Evolutionary conservation across 2,113 vertebrate species (phyloP), one percentile per base, ranked within the genome.

Genomic region (Pica pica): DNA sequence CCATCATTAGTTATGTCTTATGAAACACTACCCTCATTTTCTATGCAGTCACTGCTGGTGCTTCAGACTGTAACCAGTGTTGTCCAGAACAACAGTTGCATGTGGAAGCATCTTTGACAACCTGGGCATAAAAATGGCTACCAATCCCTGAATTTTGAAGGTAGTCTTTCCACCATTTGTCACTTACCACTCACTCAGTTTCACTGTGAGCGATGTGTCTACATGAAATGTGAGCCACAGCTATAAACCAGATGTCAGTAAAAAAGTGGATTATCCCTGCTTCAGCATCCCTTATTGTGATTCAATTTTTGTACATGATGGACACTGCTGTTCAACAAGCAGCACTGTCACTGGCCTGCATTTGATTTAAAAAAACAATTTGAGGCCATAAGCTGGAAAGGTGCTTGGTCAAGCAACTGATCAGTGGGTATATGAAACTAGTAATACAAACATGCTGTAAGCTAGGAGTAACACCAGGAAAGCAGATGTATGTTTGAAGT

Each of bases 291-390:
- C 60, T 89, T 92, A 81, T 90, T 93, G 71, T 94, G 63, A 81
- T 91, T 95, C 75, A 80, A 18, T 95, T 94, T 93, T 70, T 0
- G 2, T 80, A 68, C 64, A 47, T 87, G 77, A 53, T 71, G 71
- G 91, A 60, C 35, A n/a, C 59, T 44, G 37, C 59, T 83, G 63
- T 90, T 94, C 74, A 79, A 63, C 52, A 91, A 88, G 59, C 3
- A 3, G 33, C 46, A 8, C n/a, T 87, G 49, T 46, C 78, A 52
- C 74, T 91, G 89, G 83, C 67, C 92, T 75, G 60, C 22, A 17
- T 83, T 80, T 64, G 76, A 93, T 92, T 90, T 94, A 85, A 90
- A 88, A 81, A 95, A 93, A 50, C 55, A 80, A 67, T 91, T 83
- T 95, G 42, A 88, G 75, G 64, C 55, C 35, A 50, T 57, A 90